Base-by-base conservation (phyloP, 2,888 invertebrate species). In the Eilema depressum region DNA sequence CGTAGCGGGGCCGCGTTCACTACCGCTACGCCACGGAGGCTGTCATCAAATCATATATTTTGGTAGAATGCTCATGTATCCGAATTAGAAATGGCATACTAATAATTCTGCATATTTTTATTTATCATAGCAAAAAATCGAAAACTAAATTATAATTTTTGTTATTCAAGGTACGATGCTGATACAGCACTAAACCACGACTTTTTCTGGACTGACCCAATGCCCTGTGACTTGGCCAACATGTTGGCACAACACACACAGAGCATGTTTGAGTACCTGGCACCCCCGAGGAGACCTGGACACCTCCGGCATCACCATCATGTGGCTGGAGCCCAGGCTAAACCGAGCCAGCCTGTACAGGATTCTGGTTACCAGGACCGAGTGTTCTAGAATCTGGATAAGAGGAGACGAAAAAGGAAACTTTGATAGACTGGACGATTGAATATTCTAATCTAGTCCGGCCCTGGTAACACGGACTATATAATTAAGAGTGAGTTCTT, bases 131-230 rank as follows among this genome's bases (percentile, higher is more conserved):
- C n/a, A n/a, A 53, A 53, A 53, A 53, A 8, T 20, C 17, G 4
- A 17, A 41, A 47, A 20, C 20, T 47, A 20, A 47, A 47, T 7
- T n/a, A 47, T 5, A 20, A 20, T 47, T 37, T 12, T 20, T 53
- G 20, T 53, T 53, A 10, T 53, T 17, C 0, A 81, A 95, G 95
- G 63, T 96, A 96, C 70, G 98, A 99, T 88, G 97, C 99, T 0
- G 99, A 99, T 89, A 97, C 98, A 0, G 99, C 99, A 0, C 91
- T 99, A 1, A 99, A 99, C 93, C 99, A 99, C 88, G 99, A 99
- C 89, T 99, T 99, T 95, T 99, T 99, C 95, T 99, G 99, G 99
- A 98, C 98, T 8, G 99, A 99, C 89, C 99, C 99, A 0, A 98
- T 99, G 98, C 99, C 99, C 0, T 97, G 97, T 86, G 98, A 98